Percentiles rank a stretch among this genome's conserved stretches.
These are phyloP conservation scores for Stegastes partitus DNA, from an alignment of 2,113 vertebrate species.

Conservation along the genomic window DNA sequence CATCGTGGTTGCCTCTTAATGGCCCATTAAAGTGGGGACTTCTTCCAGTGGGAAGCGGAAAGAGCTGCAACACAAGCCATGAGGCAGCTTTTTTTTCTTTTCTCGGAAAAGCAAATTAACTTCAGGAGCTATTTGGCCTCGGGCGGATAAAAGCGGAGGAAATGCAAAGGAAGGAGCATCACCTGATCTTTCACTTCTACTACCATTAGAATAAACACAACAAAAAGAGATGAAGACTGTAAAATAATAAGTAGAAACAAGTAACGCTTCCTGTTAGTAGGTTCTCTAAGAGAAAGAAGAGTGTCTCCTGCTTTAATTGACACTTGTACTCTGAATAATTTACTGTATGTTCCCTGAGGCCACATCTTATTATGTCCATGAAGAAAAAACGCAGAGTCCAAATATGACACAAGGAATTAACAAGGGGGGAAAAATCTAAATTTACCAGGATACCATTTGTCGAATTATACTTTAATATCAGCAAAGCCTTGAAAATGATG, in stretches of 20 bases:
- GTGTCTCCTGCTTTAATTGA: background rate
- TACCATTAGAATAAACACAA: background rate
- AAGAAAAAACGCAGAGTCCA: background rate
- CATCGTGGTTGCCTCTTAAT: constrained; percentile 71
- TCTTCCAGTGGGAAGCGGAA: constrained; percentile 65
- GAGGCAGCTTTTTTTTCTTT: constrained; percentile 45
- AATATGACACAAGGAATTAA: background rate
- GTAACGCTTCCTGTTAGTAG: background rate
- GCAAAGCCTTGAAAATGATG: background rate
- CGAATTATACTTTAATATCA: constrained; percentile 8
- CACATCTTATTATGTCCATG: constrained; percentile 16
- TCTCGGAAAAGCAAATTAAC: constrained; percentile 54
- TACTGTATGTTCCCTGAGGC: background rate
- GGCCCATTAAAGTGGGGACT: constrained; percentile 68
- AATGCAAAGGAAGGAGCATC: constrained; percentile 2
- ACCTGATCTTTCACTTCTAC: background rate
- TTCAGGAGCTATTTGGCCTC: constrained; percentile 22
- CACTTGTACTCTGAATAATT: constrained; percentile 10
- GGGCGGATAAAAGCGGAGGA: constrained; percentile 31
- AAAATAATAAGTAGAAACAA: background rate
- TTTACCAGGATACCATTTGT: background rate
- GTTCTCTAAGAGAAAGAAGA: constrained; percentile 1
- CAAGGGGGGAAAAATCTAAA: background rate
- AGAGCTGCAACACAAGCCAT: constrained; percentile 52
- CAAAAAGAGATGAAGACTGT: background rate